phyloP scores from a whole-genome alignment of 2,888 invertebrate species.

The Saturnia japonica region DNA sequence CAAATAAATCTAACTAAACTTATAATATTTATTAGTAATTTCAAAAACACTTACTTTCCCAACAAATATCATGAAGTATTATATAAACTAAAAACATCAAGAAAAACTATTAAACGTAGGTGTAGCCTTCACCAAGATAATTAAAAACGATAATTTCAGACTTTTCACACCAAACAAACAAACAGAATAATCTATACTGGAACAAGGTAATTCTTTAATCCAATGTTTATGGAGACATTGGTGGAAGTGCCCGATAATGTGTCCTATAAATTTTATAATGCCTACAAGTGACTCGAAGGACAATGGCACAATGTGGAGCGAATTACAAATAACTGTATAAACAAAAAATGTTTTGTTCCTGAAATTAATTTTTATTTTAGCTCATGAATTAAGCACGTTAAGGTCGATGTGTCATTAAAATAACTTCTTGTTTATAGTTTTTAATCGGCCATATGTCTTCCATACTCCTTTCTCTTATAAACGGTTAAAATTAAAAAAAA shows the following conservation, averaged over 20 bases:
- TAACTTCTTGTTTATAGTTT: too few relatives aligned
- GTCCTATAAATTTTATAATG: constrained; percentile 8
- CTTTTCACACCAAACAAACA: not conserved
- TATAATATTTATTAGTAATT: too few relatives aligned
- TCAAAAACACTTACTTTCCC: too few relatives aligned
- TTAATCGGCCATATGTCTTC: too few relatives aligned
- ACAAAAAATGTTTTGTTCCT: not conserved
- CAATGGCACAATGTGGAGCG: not conserved
- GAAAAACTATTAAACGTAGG: not conserved
- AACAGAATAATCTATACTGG: constrained; percentile 12
- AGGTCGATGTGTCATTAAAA: not conserved
- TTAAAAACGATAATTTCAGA: not conserved
- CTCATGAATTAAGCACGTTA: not conserved
- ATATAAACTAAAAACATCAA: not conserved
- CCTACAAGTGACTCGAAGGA: not conserved
- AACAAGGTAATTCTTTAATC: constrained; percentile 14
- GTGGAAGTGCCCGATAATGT: constrained; percentile 8
- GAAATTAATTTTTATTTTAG: not conserved
- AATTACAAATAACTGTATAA: not conserved
- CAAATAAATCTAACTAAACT: too few relatives aligned
- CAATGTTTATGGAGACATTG: constrained; percentile 8
- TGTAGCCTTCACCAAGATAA: constrained; percentile 8
- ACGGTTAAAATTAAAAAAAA: too few relatives aligned
- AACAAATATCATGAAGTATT: not conserved
- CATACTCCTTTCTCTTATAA: too few relatives aligned